Percentiles rank a stretch among this genome's conserved stretches.
phyloP scores from a whole-genome alignment of 2,797 vertebrate genomes.

The Platalea minor region DNA sequence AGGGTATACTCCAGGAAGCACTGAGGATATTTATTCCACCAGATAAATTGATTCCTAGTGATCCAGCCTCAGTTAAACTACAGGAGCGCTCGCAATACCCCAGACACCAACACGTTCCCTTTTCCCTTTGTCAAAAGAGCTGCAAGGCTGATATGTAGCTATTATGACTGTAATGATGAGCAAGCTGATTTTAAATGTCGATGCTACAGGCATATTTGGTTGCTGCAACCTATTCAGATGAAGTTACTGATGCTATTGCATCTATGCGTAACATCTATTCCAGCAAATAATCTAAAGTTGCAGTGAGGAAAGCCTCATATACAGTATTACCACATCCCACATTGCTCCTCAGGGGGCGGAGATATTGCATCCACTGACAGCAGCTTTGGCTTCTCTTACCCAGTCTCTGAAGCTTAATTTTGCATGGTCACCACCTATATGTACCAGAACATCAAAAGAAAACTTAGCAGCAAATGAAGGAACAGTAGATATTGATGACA shows the following conservation, averaged over 20 bases:
- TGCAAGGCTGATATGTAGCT: not conserved
- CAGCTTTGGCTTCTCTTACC: not conserved
- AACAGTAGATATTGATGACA: not conserved
- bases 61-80: not conserved
- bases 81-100: not conserved
- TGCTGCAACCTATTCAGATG: not conserved
- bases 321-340: not conserved
- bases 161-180: not conserved
- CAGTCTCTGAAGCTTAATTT: not conserved
- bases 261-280: not conserved
- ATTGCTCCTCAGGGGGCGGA: not conserved
- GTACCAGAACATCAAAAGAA: not conserved
- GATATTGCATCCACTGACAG: not conserved
- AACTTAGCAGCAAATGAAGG: not conserved
- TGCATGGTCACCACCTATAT: not conserved
- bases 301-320: not conserved
- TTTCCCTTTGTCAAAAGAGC: not conserved
- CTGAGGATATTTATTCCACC: not conserved
- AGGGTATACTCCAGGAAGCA: not conserved
- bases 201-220: not conserved
- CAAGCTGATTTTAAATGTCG: not conserved
- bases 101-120: not conserved
- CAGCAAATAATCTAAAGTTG: not conserved
- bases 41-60: not conserved
- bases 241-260: not conserved